Base-by-base conservation (phyloP, 1,140 invertebrate species). In the Zaprionus tsacasi region DNA sequence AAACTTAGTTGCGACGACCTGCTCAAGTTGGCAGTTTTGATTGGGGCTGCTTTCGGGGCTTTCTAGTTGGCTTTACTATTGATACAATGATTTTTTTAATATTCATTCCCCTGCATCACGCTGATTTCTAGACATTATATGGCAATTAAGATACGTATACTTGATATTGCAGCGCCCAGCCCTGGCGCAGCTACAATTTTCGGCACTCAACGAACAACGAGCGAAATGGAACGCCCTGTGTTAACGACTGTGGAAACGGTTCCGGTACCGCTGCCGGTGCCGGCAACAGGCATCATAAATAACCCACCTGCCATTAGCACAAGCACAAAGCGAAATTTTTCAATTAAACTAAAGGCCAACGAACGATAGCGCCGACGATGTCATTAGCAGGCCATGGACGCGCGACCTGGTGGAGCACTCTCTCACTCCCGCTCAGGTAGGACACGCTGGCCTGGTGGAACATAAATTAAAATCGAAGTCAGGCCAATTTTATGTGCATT, bases 311-410 rank as follows among this genome's bases (percentile, higher is more conserved):
- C 82, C 82, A 82, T 87, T 87, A 78, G 83, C 65, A 77, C 65
- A 77, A 76, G 67, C 73, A 80, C 83, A 87, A 83, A 87, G 80
- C 72, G 83, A 87, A 82, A 88, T 69, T 87, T 87, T 87, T 87
- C 80, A 87, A 87, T 87, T 87, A 80, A 83, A 87, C 78, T 83
- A 87, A 87, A 78, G 83, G 83, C 83, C 80, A 75, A 55, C 67
- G 54, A 48, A 66, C 59, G 83, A 87, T 88, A 78, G 80, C 36
- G 64, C 48, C 77, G 82, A 21, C 21, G 21, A 81, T 88, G 83
- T 87, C 83, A 87, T 87, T 87, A 87, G 83, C 73, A 78, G 82
- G 65, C 77, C 33, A 65, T 11, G 30, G 25, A 10, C 25, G 35
- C 38, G 56, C 30, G 25, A 36, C 48, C 15, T 30, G 36, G 27